Evolutionary conservation across 2,113 vertebrate species (phyloP), one percentile per base, ranked within the genome.

Genomic region (Corynorhinus townsendii): DNA sequence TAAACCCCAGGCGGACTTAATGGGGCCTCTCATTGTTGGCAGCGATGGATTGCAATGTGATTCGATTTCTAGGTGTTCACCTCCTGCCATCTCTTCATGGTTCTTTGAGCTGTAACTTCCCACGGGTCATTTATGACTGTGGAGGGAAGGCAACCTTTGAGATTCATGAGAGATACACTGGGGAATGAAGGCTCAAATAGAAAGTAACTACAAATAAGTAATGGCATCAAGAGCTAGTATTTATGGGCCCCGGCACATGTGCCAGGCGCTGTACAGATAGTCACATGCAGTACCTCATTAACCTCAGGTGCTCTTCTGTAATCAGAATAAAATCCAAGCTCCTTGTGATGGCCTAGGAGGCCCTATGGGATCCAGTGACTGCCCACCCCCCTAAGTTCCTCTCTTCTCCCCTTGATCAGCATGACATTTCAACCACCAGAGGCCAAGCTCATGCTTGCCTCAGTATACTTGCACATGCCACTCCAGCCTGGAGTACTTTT

Each of bases 141-240:
- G 85, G 49, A 38, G 49, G 49, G 72, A 88, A 88, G 38, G 54
- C 90, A 28, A 52, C 59, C 45, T 90, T 89, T 56, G 81, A 83
- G 81, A 82, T 40, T 62, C 77, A n/a, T 0, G 47, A 40, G 1
- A 12, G 38, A 15, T 8, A n/a, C 4, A 33, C 14, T 71, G 38
- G 80, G 75, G 30, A 88, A 72, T 3, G 43, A 76, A 43, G 0
- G 14, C 33, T 11, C 52, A 22, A 49, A 30, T 43, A 62, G 35
- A 49, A 75, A 47, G 19, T 9, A 47, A 52, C 24, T 20, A 2
- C 19, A 52, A 52, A 30, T 26, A 8, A n/a, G 22, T 12, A 24
- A 24, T 0, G 35, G 16, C n/a, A 47, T 45, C 66, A 38, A 30
- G 24, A 38, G 15, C 28, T 35, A 17, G 10, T 14, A 66, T 30